Evolutionary conservation across 1,140 invertebrate species (phyloP).

Genomic region (Penaeus indicus): DNA sequence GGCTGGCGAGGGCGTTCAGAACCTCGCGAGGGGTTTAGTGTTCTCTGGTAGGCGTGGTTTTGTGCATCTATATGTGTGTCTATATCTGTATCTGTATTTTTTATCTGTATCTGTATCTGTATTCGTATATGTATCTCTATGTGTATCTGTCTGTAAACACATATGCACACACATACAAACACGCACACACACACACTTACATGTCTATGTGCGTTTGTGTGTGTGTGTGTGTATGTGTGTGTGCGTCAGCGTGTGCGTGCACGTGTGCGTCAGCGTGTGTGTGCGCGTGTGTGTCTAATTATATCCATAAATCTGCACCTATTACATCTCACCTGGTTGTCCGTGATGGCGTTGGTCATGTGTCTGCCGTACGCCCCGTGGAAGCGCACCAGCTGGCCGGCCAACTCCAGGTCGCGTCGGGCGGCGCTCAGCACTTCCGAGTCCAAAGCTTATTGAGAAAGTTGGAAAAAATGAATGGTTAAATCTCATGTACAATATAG

Average conservation of each 20-base stretch:
- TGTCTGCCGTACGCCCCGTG: conserved; percentile 70
- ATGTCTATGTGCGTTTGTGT: neutral
- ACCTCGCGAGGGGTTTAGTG: too few relatives aligned
- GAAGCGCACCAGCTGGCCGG: conserved; percentile 70
- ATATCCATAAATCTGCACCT: neutral
- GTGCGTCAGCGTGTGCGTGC: neutral
- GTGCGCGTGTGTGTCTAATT: neutral
- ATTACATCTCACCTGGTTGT: conserved; percentile 69
- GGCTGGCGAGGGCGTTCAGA: too few relatives aligned
- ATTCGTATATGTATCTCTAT: neutral
- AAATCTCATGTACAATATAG: too few relatives aligned
- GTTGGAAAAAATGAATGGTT: neutral
- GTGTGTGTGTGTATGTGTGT: conserved; percentile 20
- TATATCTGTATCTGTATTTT: neutral
- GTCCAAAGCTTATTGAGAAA: conserved; percentile 68
- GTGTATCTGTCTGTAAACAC: neutral
- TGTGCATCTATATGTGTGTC: neutral
- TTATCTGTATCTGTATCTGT: neutral
- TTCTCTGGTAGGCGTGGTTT: too few relatives aligned
- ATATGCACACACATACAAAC: neutral
- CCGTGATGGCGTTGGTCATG: conserved; percentile 69
- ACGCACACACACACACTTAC: neutral
- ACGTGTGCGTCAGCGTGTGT: too few relatives aligned
- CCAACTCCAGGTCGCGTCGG: conserved; percentile 69
- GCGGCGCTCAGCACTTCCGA: conserved; percentile 68